phyloP scores from a whole-genome alignment of 1,140 invertebrate genomes.

The Zelostemma sp. region DNA sequence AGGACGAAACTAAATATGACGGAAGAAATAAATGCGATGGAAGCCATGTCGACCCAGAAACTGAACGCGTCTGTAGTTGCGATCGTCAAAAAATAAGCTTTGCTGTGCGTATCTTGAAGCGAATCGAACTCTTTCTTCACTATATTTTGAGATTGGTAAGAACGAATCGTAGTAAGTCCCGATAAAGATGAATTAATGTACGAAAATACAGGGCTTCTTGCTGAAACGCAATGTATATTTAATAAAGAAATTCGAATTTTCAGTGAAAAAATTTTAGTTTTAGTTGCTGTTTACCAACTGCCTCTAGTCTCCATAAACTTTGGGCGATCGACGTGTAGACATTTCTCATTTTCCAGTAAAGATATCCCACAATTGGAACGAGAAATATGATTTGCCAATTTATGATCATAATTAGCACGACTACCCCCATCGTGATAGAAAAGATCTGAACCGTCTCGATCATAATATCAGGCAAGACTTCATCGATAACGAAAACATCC shows the following conservation, averaged over 20 bases:
- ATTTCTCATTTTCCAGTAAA: no score
- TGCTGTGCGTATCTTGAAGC: constrained; percentile 48
- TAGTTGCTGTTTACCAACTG: constrained; percentile 5
- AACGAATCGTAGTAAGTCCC: constrained; percentile 85
- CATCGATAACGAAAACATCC: no score
- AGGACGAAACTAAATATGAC: constrained; percentile 81
- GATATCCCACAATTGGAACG: no score
- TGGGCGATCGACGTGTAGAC: neutral
- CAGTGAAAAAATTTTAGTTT: neutral
- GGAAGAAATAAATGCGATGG: constrained; percentile 76
- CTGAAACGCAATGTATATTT: constrained; percentile 59
- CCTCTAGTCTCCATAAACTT: neutral
- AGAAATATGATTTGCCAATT: no score
- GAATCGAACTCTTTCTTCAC: neutral
- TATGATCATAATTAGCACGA: no score
- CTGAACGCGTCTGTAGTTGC: constrained; percentile 83
- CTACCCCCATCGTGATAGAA: no score
- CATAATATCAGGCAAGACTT: no score
- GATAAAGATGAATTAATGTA: constrained; percentile 82
- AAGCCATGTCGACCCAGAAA: constrained; percentile 84
- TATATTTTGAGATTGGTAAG: constrained; percentile 74
- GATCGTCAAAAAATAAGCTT: constrained; percentile 80
- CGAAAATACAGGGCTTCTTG: constrained; percentile 82
- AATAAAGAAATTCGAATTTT: neutral
- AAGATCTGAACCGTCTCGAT: no score